These are phyloP conservation scores for Lycaena phlaeas DNA, from an alignment of 2,888 invertebrate genomes.

Conservation along the genomic window DNA sequence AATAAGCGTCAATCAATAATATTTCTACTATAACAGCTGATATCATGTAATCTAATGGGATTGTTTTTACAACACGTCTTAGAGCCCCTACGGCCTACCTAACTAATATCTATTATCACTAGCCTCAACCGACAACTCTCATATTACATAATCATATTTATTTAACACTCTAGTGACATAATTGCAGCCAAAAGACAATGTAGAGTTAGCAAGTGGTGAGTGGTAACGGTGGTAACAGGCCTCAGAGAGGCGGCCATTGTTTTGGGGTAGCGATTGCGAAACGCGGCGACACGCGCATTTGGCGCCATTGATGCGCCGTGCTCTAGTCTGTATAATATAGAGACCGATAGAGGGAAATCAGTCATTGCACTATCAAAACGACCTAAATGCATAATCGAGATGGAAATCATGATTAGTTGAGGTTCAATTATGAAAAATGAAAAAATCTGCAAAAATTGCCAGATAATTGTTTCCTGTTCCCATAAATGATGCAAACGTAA, in stretches of 20 bases:
- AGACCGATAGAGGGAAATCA: slow-evolving; percentile 43
- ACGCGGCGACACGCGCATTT: slow-evolving; percentile 65
- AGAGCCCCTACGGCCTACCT: too few relatives aligned
- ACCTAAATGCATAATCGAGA: slow-evolving; percentile 62
- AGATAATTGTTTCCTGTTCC: slow-evolving; percentile 61
- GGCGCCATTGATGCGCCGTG: slow-evolving; percentile 55
- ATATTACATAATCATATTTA: slow-evolving; percentile 16
- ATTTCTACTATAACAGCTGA: too few relatives aligned
- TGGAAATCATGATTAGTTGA: slow-evolving; percentile 54
- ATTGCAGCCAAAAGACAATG: slow-evolving; percentile 46
- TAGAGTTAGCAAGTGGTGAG: slow-evolving; percentile 41
- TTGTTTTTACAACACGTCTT: too few relatives aligned
- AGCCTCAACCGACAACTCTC: too few relatives aligned
- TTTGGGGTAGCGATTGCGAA: slow-evolving; percentile 41
- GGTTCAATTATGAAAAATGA: slow-evolving; percentile 56
- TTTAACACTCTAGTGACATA: slow-evolving; percentile 46
- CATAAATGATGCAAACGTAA: slow-evolving; percentile 31
- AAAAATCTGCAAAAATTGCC: slow-evolving; percentile 46
- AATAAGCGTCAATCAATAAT: too few relatives aligned
- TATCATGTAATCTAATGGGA: too few relatives aligned
- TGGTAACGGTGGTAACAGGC: slow-evolving; percentile 43
- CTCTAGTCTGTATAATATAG: slow-evolving; percentile 21
- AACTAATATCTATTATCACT: too few relatives aligned
- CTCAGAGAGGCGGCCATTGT: slow-evolving; percentile 37
- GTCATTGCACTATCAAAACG: slow-evolving; percentile 42